Evolutionary conservation across 35 echinoderm and acorn worm genomes (phyloP).

Genomic region (Anneissia japonica): DNA sequence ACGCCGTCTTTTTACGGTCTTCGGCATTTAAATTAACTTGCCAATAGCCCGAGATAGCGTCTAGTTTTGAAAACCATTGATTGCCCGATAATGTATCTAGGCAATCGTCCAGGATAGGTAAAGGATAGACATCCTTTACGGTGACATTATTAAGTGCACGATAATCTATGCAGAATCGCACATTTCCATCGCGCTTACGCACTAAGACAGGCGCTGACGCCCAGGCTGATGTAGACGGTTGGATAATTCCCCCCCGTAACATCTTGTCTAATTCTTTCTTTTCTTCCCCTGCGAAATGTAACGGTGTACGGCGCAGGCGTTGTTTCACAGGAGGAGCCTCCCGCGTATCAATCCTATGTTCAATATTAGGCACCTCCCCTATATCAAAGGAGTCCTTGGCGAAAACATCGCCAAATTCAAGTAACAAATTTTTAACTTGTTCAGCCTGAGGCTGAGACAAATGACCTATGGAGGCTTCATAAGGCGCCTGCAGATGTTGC

Average conservation of each 20-base stretch:
- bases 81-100: background rate
- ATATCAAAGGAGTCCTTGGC: conserved; percentile 22
- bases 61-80: conserved; percentile 19
- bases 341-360: conserved; percentile 42
- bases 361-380: background rate
- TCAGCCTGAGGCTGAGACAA: too few relatives aligned
- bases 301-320: conserved; percentile 15
- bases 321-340: conserved; percentile 24
- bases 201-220: background rate
- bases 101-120: conserved; percentile 22
- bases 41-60: conserved; percentile 8
- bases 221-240: conserved; percentile 18
- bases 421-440: too few relatives aligned
- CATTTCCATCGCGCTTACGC: too few relatives aligned
- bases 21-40: background rate
- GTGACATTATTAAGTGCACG: too few relatives aligned
- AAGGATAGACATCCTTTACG: conserved; percentile 26
- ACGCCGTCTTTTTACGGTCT: background rate
- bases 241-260: conserved; percentile 9
- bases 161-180: too few relatives aligned
- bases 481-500: too few relatives aligned
- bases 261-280: conserved; percentile 3
- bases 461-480: too few relatives aligned
- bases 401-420: conserved; percentile 32
- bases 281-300: conserved; percentile 29